Evolutionary conservation across 2,797 vertebrate species (phyloP).

Genomic region (Clarias platycephalus): DNA sequence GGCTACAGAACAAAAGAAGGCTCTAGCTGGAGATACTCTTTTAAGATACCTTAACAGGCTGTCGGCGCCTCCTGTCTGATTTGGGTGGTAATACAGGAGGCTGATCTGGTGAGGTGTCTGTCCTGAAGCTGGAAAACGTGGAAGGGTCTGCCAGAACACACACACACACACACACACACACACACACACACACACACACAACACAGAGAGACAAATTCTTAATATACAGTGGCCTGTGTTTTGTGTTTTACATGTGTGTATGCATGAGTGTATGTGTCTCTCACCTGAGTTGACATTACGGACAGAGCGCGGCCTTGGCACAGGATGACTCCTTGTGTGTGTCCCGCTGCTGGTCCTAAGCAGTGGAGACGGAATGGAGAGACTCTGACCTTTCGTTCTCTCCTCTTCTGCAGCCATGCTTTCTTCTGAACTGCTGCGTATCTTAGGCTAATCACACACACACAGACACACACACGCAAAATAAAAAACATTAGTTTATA

Average conservation of each 20-base stretch:
- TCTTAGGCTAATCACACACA: conserved; percentile 75
- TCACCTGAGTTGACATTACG: conserved; percentile 79
- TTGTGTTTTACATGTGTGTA: too few species aligned
- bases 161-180: conserved; percentile 34
- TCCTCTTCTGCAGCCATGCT: conserved; percentile 69
- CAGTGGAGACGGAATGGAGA: conserved; percentile 61
- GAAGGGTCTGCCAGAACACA: conserved; percentile 61
- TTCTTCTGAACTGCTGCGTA: conserved; percentile 80
- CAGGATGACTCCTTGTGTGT: conserved; percentile 58
- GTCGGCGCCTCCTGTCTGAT: conserved; percentile 64
- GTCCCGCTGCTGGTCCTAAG: conserved; percentile 83
- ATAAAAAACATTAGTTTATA: not conserved
- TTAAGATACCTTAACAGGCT: conserved; percentile 61
- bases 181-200: conserved; percentile 33
- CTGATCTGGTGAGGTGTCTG: conserved; percentile 53
- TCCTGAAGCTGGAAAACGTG: conserved; percentile 59
- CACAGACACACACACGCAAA: conserved; percentile 23
- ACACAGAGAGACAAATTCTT: not conserved
- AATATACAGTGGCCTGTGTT: too few species aligned
- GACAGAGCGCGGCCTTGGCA: conserved; percentile 53
- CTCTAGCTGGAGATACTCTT: not conserved
- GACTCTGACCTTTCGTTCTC: conserved; percentile 53
- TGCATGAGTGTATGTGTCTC: not conserved
- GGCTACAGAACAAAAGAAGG: not conserved
- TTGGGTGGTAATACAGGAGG: conserved; percentile 77